Conservation (phyloP, 1,140 invertebrate genomes). For the Acromyrmex charruanus region DNA sequence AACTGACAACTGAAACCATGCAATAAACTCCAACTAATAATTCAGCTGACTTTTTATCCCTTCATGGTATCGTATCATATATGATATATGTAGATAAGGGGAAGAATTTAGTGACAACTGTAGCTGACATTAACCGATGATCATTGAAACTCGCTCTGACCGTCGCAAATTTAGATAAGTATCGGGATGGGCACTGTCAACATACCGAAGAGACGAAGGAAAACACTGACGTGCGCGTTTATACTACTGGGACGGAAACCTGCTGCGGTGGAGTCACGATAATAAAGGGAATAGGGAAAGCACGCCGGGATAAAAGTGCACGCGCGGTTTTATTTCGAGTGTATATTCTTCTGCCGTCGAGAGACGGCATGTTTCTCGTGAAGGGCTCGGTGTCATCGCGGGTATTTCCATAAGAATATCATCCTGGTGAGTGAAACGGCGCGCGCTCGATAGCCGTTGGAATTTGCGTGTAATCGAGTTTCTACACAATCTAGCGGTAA, state of each 20-base stretch:
- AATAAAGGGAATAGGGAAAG: conserved; percentile 26
- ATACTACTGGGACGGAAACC: conserved; percentile 1
- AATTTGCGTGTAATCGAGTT: conserved; percentile 56
- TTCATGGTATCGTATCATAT: background rate
- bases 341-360: background rate
- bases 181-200: conserved; percentile 48
- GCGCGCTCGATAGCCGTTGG: conserved; percentile 13
- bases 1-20: background rate
- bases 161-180: conserved; percentile 55
- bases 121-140: conserved; percentile 40
- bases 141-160: background rate
- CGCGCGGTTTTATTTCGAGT: conserved; percentile 11
- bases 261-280: background rate
- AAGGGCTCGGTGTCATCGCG: background rate
- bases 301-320: conserved; percentile 12
- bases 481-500: conserved; percentile 57
- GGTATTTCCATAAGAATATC: conserved; percentile 41
- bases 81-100: background rate
- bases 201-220: conserved; percentile 26
- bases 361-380: background rate
- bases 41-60: background rate
- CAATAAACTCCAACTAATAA: background rate
- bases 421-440: conserved; percentile 15
- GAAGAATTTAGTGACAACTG: conserved; percentile 39
- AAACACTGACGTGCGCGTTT: conserved; percentile 30